phyloP scores from a whole-genome alignment of 2,113 vertebrate genomes.

The Turdus rufiventris region DNA sequence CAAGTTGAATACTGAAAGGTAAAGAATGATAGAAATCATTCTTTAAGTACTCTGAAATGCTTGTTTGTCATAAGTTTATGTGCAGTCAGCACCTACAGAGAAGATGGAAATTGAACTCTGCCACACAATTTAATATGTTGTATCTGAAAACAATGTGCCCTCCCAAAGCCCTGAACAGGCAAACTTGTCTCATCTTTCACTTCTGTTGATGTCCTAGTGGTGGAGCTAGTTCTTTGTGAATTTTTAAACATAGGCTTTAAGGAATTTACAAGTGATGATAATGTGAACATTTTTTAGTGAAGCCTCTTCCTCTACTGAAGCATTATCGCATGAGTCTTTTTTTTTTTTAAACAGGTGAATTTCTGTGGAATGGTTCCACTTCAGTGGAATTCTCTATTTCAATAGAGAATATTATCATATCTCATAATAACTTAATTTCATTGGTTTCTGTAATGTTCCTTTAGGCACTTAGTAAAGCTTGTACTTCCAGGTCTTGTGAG shows the following conservation, averaged over 20 bases:
- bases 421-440: neutral
- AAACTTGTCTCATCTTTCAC: neutral
- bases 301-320: neutral
- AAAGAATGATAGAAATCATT: neutral
- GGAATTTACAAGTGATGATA: neutral
- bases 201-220: neutral
- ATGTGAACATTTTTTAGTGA: neutral
- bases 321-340: neutral
- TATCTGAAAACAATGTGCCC: neutral
- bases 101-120: neutral
- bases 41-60: neutral
- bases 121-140: neutral
- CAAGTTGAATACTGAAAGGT: neutral
- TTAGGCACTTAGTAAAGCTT: neutral
- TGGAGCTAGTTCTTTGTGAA: neutral
- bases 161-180: neutral
- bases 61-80: neutral
- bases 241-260: neutral
- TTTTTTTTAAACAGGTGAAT: neutral
- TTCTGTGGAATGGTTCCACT: neutral
- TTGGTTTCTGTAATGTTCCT: neutral
- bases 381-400: neutral
- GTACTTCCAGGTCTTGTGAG: neutral
- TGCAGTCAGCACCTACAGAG: neutral
- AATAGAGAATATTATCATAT: neutral